Conservation (phyloP, 2,888 invertebrate species). For the Ommatoiulus sabulosus region DNA sequence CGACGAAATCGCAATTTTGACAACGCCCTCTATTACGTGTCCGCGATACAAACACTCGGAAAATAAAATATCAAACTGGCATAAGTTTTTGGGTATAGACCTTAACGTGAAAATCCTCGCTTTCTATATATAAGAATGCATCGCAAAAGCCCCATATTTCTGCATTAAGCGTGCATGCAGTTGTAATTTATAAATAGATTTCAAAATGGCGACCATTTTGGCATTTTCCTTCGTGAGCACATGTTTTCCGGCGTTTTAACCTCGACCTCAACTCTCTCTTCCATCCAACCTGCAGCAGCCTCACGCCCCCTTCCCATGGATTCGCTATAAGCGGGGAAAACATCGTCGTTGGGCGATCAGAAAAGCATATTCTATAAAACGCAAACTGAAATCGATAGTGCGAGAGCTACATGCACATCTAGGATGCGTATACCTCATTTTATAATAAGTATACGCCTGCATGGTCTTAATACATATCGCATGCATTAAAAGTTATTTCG, state of each 20-base stretch:
- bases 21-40: constrained; percentile 7
- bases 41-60: neutral
- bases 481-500: neutral
- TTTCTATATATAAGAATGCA: too few relatives aligned
- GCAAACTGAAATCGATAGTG: constrained; percentile 28
- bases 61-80: neutral
- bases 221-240: neutral
- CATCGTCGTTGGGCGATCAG: neutral
- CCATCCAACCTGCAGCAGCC: neutral
- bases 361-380: neutral
- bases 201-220: constrained; percentile 24
- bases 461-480: neutral
- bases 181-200: neutral
- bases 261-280: constrained; percentile 41
- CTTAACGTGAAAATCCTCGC: too few relatives aligned
- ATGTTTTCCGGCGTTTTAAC: constrained; percentile 42
- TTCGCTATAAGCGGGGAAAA: neutral
- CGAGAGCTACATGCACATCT: neutral
- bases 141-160: neutral
- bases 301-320: constrained; percentile 26
- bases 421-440: neutral
- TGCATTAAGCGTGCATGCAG: neutral
- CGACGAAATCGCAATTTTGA: neutral
- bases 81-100: neutral
- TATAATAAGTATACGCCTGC: neutral